phyloP scores from a whole-genome alignment of 2,797 vertebrate species.

The Periparus ater region DNA sequence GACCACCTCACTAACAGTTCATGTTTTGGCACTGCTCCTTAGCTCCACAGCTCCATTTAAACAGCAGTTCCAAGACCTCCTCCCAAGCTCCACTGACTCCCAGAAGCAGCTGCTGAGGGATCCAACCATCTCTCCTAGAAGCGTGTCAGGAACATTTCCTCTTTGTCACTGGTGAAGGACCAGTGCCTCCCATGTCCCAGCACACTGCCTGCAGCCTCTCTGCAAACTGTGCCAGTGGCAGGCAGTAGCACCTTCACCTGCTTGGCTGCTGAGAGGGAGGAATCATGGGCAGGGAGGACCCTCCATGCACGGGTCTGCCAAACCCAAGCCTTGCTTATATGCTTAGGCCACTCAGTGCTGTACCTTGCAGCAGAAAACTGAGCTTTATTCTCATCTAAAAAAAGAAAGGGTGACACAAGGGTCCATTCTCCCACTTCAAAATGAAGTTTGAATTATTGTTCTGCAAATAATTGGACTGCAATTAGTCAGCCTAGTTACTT shows the following conservation, averaged over 20 bases:
- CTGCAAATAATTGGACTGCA: not conserved
- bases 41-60: not conserved
- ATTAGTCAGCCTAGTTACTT: not conserved
- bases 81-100: not conserved
- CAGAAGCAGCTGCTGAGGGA: not conserved
- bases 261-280: not conserved
- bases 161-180: not conserved
- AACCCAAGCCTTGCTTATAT: not conserved
- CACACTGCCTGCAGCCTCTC: not conserved
- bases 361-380: not conserved
- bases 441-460: not conserved
- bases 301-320: not conserved
- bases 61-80: not conserved
- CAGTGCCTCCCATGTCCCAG: not conserved
- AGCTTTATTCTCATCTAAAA: not conserved
- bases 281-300: not conserved
- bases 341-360: not conserved
- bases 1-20: not conserved
- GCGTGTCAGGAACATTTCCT: not conserved
- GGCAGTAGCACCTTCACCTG: not conserved
- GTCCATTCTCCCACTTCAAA: not conserved
- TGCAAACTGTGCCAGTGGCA: rapidly evolving
- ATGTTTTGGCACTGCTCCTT: not conserved
- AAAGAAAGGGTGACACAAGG: not conserved
- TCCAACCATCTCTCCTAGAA: not conserved